Percentiles rank a stretch among this genome's conserved stretches.
Evolutionary conservation across 2,113 vertebrate species (phyloP).

Genomic region (Tapirus terrestris): DNA sequence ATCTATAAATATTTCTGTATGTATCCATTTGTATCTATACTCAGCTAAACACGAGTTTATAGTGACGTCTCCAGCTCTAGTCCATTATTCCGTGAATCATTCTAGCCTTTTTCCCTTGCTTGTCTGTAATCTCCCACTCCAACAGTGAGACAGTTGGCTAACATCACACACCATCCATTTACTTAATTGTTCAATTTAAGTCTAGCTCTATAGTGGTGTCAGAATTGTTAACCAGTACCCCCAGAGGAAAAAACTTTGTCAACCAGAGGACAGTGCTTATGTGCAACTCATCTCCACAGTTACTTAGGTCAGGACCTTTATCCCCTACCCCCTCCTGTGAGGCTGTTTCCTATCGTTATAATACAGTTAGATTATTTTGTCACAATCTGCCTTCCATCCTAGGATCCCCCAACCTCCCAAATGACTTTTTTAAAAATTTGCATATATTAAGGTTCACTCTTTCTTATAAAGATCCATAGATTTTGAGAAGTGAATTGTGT

Average conservation of each 20-base stretch:
- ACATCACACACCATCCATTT: background rate
- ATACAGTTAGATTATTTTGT: background rate
- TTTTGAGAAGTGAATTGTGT: background rate
- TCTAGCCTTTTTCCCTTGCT: background rate
- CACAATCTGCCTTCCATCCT: background rate
- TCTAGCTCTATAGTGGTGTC: background rate
- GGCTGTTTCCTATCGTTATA: background rate
- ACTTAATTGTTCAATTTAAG: background rate
- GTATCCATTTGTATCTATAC: background rate
- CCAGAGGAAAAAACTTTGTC: background rate
- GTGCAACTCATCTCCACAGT: background rate
- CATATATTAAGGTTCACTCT: background rate
- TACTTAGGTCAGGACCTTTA: background rate
- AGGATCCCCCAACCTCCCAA: background rate
- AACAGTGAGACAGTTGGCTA: background rate
- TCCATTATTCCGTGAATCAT: background rate
- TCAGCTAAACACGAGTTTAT: background rate
- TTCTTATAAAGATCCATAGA: background rate
- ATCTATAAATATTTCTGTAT: background rate
- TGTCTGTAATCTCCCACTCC: background rate
- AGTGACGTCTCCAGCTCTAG: background rate
- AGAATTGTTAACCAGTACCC: background rate
- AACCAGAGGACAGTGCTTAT: background rate
- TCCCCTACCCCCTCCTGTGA: background rate
- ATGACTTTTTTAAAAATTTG: background rate